Evolutionary conservation across 2,888 invertebrate genomes (phyloP), one percentile per base, ranked within the genome.

Genomic region (Acanthosoma haemorrhoidale): DNA sequence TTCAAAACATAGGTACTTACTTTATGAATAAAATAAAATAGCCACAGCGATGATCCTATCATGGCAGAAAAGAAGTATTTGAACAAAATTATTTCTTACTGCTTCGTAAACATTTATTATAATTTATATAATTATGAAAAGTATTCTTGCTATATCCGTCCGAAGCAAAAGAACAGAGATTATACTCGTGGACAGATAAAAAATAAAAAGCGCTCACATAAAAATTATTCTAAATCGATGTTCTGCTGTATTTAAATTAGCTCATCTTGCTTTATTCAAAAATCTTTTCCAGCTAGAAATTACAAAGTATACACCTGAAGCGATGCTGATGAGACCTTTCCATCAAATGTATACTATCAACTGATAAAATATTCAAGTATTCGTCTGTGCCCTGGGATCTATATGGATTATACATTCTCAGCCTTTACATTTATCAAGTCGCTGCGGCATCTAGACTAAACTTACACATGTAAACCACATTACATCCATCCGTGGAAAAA

Each of bases 241-340:
- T 51, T 51, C 25, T 51, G 29, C 51, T 51, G 51, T 51, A 25
- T 51, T 51, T 51, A 51, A 25, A 51, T 51, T 51, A 51, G 51
- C 51, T 51, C n/a, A n/a, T 25, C 51, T n/a, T n/a, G n/a, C n/a
- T n/a, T 51, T 51, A 51, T 51, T 51, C 25, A 29, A 51, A 51
- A 51, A 25, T 21, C 13, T 6, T 11, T 3, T 2, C n/a, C 13
- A 51, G 51, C n/a, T 25, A 51, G n/a, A 51, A 51, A 51, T 51
- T 51, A 51, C 51, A 51, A 51, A 43, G 29, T 51, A 51, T 51
- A 51, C 51, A 51, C 25, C 25, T 25, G 51, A 25, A 51, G 51
- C 25, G 25, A 51, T 51, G 51, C 5, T 51, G 51, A 51, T 51
- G 51, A 25, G 51, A 51, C 51, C 51, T 51, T 51, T 51, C 25